Evolutionary conservation across 2,113 vertebrate species (phyloP), one percentile per base, ranked within the genome.

Genomic region (Phycodurus eques): DNA sequence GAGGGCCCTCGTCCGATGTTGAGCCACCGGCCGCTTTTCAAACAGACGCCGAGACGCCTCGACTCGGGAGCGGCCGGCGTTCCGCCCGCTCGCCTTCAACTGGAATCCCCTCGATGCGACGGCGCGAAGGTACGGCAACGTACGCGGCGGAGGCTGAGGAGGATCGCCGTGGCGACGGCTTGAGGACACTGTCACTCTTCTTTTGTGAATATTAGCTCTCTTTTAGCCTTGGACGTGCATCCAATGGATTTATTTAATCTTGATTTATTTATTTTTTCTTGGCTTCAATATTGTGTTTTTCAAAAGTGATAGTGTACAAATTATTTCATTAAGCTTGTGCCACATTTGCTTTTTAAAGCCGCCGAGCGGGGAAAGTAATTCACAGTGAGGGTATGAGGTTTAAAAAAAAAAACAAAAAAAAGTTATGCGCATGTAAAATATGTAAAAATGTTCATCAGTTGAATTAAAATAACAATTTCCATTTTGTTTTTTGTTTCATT

Each of bases 1-100:
- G 84, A 90, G 82, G 80, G 86, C 84, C 67, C 76, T 87, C 15
- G 72, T 89, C 83, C 86, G 90, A 86, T 82, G 83, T 72, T 90
- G 86, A 91, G 80, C 81, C 72, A 79, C 1, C 10, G 80, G 61
- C 78, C 77, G 81, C 83, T 80, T 69, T 84, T 14, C 57, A 4
- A 57, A 39, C 61, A 81, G 71, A 63, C 64, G 53, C 80, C 87
- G 64, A 53, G 76, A 81, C 53, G 82, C 27, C 27, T 82, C 81
- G 77, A 74, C 85, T 84, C 78, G 64, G 77, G 83, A 82, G 76
- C 80, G 71, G 79, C 80, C 80, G 74, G 72, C 27, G 60, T n/a
- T 75, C 82, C 80, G 46, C 72, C 72, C 74, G 80, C 70, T 70
- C 66, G 75, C 69, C 70, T 68, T 79, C 74, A 85, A 75, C 68